A percentile compares a stretch with the other conserved stretches of the same genome.
Conservation (phyloP, 2,113 vertebrate genomes). For the Formicarius rufipectus region DNA sequence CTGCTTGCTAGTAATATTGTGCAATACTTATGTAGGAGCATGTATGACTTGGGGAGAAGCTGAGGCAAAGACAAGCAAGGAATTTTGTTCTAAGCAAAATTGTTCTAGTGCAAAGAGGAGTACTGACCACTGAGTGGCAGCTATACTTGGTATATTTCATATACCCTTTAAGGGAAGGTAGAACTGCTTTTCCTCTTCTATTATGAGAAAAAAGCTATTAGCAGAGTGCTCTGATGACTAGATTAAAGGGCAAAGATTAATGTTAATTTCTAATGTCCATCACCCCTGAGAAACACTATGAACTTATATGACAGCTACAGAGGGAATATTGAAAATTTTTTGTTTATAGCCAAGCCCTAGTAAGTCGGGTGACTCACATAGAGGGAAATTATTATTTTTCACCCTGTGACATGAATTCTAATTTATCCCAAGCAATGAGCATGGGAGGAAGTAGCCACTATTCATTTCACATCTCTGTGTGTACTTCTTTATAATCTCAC, state of each 20-base stretch:
- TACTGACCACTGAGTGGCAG: not conserved
- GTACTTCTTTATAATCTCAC: not conserved
- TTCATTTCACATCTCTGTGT: conserved; percentile 45
- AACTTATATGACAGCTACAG: not conserved
- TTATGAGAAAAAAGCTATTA: not conserved
- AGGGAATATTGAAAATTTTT: conserved; percentile 26
- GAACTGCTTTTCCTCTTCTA: not conserved
- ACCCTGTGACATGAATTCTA: conserved; percentile 31
- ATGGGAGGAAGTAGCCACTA: conserved; percentile 1
- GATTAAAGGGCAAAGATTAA: conserved; percentile 42
- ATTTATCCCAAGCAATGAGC: not conserved
- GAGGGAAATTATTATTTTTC: conserved; percentile 50
- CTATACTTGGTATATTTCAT: not conserved
- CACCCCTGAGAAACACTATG: not conserved
- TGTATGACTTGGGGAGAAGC: not conserved
- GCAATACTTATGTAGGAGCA: not conserved
- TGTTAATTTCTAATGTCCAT: not conserved
- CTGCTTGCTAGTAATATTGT: not conserved
- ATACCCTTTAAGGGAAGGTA: not conserved
- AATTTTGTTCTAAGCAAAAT: not conserved
- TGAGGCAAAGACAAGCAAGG: not conserved
- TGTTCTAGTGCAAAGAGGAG: not conserved
- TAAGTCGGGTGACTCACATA: conserved; percentile 37
- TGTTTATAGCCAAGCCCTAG: not conserved
- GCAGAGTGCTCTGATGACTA: not conserved